Evolutionary conservation across 2,888 invertebrate species (phyloP).

Genomic region (Margaritifera margaritifera): DNA sequence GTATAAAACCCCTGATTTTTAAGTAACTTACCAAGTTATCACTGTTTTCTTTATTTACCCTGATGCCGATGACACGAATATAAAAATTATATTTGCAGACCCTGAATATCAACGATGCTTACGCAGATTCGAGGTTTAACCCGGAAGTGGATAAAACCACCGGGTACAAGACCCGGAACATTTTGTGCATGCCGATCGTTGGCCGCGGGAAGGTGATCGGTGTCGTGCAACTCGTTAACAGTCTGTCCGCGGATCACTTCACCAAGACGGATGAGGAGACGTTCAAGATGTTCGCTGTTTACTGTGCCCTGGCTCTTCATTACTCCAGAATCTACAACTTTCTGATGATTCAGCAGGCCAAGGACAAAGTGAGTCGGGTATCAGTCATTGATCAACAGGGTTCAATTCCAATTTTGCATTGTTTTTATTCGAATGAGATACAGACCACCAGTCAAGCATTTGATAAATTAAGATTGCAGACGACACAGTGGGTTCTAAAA

Average conservation of each 20-base stretch:
- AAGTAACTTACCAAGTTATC: too few relatives aligned
- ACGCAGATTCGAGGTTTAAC: constrained; percentile 56
- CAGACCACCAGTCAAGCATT: too few relatives aligned
- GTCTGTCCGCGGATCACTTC: constrained; percentile 44
- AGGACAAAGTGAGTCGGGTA: constrained; percentile 32
- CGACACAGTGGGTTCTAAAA: too few relatives aligned
- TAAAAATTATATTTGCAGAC: constrained; percentile 23
- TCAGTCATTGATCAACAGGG: too few relatives aligned
- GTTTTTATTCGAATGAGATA: too few relatives aligned
- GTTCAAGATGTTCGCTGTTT: constrained; percentile 59
- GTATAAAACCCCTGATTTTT: too few relatives aligned
- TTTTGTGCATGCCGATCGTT: constrained; percentile 64
- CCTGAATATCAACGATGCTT: constrained; percentile 57
- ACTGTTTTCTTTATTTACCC: too few relatives aligned
- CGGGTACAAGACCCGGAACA: constrained; percentile 55
- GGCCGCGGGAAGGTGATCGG: constrained; percentile 51
- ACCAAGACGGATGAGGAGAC: constrained; percentile 53
- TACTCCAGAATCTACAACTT: constrained; percentile 50
- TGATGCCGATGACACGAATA: too few relatives aligned
- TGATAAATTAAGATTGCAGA: too few relatives aligned
- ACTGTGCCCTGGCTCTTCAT: constrained; percentile 61
- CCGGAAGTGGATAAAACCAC: constrained; percentile 56
- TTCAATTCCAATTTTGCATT: too few relatives aligned
- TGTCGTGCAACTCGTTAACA: constrained; percentile 62
- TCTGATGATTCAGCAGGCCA: constrained; percentile 41